Evolutionary conservation across 2,113 vertebrate genomes (phyloP), one percentile per base, ranked within the genome.

Genomic region (Equus przewalskii): DNA sequence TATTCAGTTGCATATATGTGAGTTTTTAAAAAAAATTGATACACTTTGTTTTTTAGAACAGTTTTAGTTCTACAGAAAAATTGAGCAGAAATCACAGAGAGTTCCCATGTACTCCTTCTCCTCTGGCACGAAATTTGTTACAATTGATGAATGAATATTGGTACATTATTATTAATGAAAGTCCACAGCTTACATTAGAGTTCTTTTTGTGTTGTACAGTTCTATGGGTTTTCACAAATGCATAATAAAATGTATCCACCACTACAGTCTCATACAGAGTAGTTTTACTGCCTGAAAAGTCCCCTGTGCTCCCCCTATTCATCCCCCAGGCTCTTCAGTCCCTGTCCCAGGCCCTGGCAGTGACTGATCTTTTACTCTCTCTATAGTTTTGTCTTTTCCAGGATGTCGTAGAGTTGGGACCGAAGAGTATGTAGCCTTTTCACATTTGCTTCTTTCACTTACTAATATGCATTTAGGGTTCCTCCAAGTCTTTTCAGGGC

Each of bases 61-160:
- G 49, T 80, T 93, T 94, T 86, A 93, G 28, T 28, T 60, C 41
- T 78, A 72, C 1, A 51, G 33, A 79, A 87, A 87, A 94, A 54
- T 44, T 73, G 33, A 92, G 11, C 44, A 21, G 56, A 67, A 73
- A 92, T 44, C 56, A 13, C 18, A 41, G 83, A 46, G 36, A 33
- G 60, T 44, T 94, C 10, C 41, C 5, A 15, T 51, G 28, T 67
- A 79, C 5, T 22, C 22, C 7, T 82, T 75, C 24, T 85, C 6
- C 9, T 5, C 11, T 80, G 28, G 19, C 62, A 46, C 2, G 8
- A 14, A 11, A 33, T 85, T 78, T 82, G 11, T 73, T 83, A 72
- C 56, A 95, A 58, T 30, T 49, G n/a, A 28, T 81, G 44, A 93
- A 56, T 51, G 70, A 69, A 75, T 89, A 56, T 21, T 41, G 33